A percentile compares a stretch with the other conserved stretches of the same genome.
phyloP scores from a whole-genome alignment of 2,797 vertebrate genomes.

The Poliocrania exsul region DNA sequence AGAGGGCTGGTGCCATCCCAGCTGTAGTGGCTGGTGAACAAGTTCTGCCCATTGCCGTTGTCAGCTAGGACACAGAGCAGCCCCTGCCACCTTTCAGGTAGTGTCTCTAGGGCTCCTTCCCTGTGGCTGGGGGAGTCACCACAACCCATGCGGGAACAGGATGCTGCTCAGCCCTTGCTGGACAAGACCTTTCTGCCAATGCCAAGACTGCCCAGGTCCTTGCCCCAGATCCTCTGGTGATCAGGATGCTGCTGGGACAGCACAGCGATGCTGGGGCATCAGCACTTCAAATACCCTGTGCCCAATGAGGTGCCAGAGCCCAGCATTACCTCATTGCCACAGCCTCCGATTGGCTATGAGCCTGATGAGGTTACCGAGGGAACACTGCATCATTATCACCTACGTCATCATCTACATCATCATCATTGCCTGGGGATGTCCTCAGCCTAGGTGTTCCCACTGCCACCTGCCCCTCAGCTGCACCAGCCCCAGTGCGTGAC shows the following conservation, averaged over 20 bases:
- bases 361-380: slow-evolving; percentile 9
- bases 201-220: background rate
- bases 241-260: background rate
- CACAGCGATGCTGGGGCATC: background rate
- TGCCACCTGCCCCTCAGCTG: background rate
- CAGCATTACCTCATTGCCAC: slow-evolving; percentile 36
- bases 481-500: accelerated
- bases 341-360: background rate
- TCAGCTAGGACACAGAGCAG: background rate
- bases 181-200: background rate
- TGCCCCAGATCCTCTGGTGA: background rate
- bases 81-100: background rate
- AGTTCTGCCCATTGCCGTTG: background rate
- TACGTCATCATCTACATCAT: background rate
- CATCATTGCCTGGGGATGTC: background rate
- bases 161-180: background rate
- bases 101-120: background rate
- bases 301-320: slow-evolving; percentile 8
- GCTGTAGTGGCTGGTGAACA: background rate
- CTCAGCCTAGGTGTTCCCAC: background rate
- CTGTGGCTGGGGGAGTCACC: background rate
- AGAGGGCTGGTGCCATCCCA: background rate
- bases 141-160: background rate
- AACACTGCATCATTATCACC: background rate
- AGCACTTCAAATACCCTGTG: background rate